Evolutionary conservation across 2,797 vertebrate genomes (phyloP).

Genomic region (Spinibarbus caldwelli): DNA sequence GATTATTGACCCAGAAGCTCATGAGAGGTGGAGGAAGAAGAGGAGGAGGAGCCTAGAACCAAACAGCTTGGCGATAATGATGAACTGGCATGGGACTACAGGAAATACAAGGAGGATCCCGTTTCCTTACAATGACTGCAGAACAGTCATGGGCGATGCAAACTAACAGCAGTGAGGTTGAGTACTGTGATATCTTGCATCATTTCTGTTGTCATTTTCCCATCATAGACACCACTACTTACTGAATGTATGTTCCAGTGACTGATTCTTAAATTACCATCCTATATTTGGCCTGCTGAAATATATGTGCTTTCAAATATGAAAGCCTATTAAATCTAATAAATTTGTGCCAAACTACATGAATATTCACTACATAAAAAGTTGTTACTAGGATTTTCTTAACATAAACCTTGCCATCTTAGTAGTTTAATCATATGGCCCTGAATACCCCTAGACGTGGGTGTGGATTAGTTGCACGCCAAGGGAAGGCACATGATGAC

Average conservation of each 20-base stretch:
- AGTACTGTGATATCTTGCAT: neutral
- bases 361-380: neutral
- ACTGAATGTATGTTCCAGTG: neutral
- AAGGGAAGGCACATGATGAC: neutral
- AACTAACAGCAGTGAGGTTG: constrained; percentile 16
- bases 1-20: constrained; percentile 79
- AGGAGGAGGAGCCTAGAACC: constrained; percentile 68
- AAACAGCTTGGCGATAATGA: constrained; percentile 54
- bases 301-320: neutral
- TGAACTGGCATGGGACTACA: constrained; percentile 61
- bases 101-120: constrained; percentile 55
- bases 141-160: neutral
- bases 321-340: neutral
- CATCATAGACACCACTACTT: neutral
- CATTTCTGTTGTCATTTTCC: neutral
- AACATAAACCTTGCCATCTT: neutral
- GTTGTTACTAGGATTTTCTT: neutral
- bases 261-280: neutral
- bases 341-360: neutral
- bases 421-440: neutral
- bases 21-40: constrained; percentile 66
- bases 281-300: neutral
- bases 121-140: neutral
- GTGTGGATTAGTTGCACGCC: constrained; percentile 11
- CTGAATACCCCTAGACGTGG: neutral